A percentile compares a stretch with the other conserved stretches of the same genome.
These are phyloP conservation scores for Mythimna loreyi DNA, from an alignment of 2,888 invertebrate genomes.

Conservation along the genomic window DNA sequence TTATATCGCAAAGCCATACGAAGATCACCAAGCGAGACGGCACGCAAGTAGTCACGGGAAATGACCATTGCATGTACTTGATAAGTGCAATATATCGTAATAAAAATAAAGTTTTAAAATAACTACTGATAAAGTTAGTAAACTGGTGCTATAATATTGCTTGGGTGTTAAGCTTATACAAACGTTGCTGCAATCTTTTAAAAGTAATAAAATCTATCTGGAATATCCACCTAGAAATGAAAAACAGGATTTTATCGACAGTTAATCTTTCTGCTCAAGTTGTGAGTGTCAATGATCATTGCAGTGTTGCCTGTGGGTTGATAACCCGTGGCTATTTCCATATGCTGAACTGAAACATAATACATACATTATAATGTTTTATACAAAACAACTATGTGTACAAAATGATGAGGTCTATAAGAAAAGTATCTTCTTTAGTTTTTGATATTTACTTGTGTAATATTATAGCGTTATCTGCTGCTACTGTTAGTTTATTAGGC, in stretches of 20 bases:
- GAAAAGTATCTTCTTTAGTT: not conserved
- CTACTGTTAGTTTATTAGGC: not conserved
- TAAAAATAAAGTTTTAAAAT: constrained; percentile 14
- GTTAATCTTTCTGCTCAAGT: constrained; percentile 32
- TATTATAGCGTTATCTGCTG: too few relatives aligned
- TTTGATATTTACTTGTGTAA: not conserved
- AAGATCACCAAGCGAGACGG: constrained; percentile 52
- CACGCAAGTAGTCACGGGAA: constrained; percentile 57
- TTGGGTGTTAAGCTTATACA: constrained; percentile 1
- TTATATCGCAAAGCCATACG: constrained; percentile 33
- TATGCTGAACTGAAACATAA: constrained; percentile 15
- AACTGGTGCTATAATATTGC: not conserved
- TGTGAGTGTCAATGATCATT: constrained; percentile 39
- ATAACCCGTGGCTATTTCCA: constrained; percentile 34
- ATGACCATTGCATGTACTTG: constrained; percentile 29
- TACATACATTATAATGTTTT: not conserved
- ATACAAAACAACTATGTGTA: not conserved
- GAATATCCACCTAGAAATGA: constrained; percentile 9
- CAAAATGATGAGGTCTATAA: not conserved
- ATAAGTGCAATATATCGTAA: constrained; percentile 29
- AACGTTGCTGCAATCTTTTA: constrained; percentile 2
- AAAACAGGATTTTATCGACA: constrained; percentile 37
- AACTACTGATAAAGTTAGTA: not conserved
- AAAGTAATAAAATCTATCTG: constrained; percentile 18
- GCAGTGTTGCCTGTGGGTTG: constrained; percentile 33